Base-by-base conservation (phyloP, 2,888 invertebrate genomes). In the Amorpha juglandis region DNA sequence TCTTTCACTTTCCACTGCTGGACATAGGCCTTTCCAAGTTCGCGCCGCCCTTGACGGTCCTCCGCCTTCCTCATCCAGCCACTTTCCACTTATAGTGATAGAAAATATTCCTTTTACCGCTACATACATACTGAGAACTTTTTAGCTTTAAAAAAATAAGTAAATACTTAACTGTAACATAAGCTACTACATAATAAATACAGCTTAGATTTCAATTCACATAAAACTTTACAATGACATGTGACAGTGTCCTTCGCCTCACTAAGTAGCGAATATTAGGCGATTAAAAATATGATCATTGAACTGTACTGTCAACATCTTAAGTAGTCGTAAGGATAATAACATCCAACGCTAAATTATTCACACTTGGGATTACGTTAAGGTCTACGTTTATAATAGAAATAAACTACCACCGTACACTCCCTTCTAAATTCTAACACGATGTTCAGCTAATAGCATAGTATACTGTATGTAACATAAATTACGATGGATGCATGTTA, bases 351-450 rank as follows among this genome's bases (percentile, higher is more conserved):
- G 19, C 7, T 50, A 8, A 14, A 50, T 50, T 9, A 50, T 50
- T 50, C 19, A 50, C 1, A 48, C 19, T 50, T 1, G 50, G 19
- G 50, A 19, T 50, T 19, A 50, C 19, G 50, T 8, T 7, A 50
- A 50, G 50, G 19, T 50, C 19, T 9, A 19, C 50, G 19, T 19
- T 48, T 50, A 50, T 50, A 50, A 50, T 50, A 50, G 50, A 50
- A 50, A 50, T 50, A 8, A 19, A 48, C 1, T 48, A 50, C 48
- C 19, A 8, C 8, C 50, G 0, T 50, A 50, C 19, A 50, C 8
- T 19, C 7, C 16, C 16, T 9, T 50, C 16, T 50, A 50, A 50
- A 50, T 50, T 50, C 50, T 19, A 19, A 50, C 50, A 48, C 48
- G 19, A 50, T 19, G 16, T 9, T 19, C 19, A 7, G 7, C 50